Base-by-base conservation (phyloP, 2,888 invertebrate genomes). In the Hedychridium roseum region DNA sequence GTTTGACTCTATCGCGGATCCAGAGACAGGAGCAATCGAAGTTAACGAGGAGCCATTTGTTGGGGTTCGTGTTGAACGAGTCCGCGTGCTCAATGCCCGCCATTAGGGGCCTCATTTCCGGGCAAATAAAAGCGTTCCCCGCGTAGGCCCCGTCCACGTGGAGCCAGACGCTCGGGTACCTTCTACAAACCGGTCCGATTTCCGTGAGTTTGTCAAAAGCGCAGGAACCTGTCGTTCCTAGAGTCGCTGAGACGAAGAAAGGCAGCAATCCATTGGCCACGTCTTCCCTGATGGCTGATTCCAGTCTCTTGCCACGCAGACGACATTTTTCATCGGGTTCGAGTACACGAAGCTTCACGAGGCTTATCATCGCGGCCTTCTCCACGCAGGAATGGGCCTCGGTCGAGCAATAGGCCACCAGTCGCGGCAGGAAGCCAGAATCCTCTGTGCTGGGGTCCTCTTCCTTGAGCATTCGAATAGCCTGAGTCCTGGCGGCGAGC, bases 61-160 rank as follows among this genome's bases (percentile, higher is more conserved):
- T 92, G 0, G 94, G 90, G 74, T 94, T 94, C 6, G 90, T 90
- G 74, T 92, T 92, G 79, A 94, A 91, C 0, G 93, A 93, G 72
- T 90, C 88, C 0, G 90, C 92, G 72, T 88, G 86, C 80, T 92
- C 86, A 18, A 88, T 81, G 0, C 88, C 89, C 2, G 82, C 81
- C 68, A 86, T 82, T 34, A 85, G 80, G 0, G 83, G 81, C 50
- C 89, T 84, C 76, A 92, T 85, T 79, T 94, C 94, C 0, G 92
- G 92, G 66, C 93, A 89, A 50, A 94, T 91, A 69, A 94, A 88
- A 0, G 90, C 88, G 66, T 88, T 91, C 2, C 94, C 94, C 1
- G 91, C 93, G 72, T 94, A 94, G 0, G 93, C 93, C 0, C 88
- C 92, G 75, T 94, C 93, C 1, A 92, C 90, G 76, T 94, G 94